Evolutionary conservation across 2,888 invertebrate species (phyloP), one percentile per base, ranked within the genome.

Genomic region (Lingula anatina): DNA sequence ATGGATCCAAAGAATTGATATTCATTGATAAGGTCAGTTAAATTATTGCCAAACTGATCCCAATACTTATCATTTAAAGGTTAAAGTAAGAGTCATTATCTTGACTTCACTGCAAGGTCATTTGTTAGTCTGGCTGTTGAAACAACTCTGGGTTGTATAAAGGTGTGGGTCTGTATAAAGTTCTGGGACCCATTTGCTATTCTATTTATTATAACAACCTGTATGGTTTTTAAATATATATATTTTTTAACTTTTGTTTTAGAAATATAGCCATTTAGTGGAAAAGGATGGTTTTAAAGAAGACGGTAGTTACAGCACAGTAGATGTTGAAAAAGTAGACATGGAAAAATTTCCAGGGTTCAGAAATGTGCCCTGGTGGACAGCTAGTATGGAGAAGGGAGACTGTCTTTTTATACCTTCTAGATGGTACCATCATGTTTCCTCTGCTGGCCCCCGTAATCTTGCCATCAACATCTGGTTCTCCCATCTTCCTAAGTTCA

Each of bases 371-470:
- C 64, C 66, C 1, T 71, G 68, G 66, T 55, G 58, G 42, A 50
- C 57, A 36, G 65, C 59, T 1, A 54, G 53, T 7, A 52, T 72
- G 50, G 52, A 53, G 7, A 62, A 64, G 47, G 73, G 73, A 39
- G 73, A 73, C 56, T 73, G 73, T 56, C 46, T 71, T 12, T 71
- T 55, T 48, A 69, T 72, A 39, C 73, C 73, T 48, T 57, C 18
- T 48, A 62, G 61, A 20, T 66, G 66, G 65, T 61, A 64, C 44
- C 68, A 68, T 47, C 57, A 65, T 27, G 59, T 68, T 9, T 47
- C 51, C 20, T 64, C 68, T 1, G 47, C 39, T n/a, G 52, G 54
- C 2, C 20, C 39, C 4, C 50, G 70, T 38, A 70, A 64, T 43
- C 42, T 70, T 36, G 70, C 68, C 2, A 46, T 66, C 3, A 68